phyloP scores from a whole-genome alignment of 1,140 invertebrate species.

The Pararge aegeria region DNA sequence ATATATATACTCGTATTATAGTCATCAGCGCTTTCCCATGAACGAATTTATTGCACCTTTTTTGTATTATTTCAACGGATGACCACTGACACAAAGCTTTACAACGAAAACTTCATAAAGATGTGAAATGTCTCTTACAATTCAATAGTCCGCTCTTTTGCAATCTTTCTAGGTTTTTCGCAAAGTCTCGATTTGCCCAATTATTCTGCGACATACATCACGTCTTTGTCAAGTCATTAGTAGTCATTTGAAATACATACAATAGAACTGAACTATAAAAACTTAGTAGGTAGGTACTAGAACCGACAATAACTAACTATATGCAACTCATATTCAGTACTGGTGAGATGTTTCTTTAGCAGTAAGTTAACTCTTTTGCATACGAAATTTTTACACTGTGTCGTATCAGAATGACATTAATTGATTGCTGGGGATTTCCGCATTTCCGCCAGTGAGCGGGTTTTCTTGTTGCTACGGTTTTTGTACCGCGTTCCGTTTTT shows the following conservation, averaged over 20 bases:
- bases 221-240: slow-evolving; percentile 20
- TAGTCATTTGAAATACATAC: slow-evolving; percentile 23
- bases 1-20: too few species aligned
- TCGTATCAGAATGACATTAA: slow-evolving; percentile 21
- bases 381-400: slow-evolving; percentile 1
- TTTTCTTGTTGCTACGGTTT: slow-evolving; percentile 38
- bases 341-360: background rate
- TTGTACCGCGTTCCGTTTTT: slow-evolving; percentile 26
- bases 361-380: background rate
- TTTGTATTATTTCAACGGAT: too few species aligned
- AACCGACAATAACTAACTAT: slow-evolving; percentile 13
- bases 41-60: too few species aligned
- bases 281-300: background rate
- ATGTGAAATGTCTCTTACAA: too few species aligned
- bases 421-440: slow-evolving; percentile 49
- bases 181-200: too few species aligned
- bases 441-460: slow-evolving; percentile 43
- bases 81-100: too few species aligned
- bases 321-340: background rate
- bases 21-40: too few species aligned
- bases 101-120: too few species aligned
- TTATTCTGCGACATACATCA: too few species aligned
- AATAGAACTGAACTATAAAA: slow-evolving; percentile 24
- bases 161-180: too few species aligned
- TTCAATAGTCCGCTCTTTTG: too few species aligned